Evolutionary conservation across 2,888 invertebrate genomes (phyloP).

Genomic region (Polymixis flavicincta): DNA sequence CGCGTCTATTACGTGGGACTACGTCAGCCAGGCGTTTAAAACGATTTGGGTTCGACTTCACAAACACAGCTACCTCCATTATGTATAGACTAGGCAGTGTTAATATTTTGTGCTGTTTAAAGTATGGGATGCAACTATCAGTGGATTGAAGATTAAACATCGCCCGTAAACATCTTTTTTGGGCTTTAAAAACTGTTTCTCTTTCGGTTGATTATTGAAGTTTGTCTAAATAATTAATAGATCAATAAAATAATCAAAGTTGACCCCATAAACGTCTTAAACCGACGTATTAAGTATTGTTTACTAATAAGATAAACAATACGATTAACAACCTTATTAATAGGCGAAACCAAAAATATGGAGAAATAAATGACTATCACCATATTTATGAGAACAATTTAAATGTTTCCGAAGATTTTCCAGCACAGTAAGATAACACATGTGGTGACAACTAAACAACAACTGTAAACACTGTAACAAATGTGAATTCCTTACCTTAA

Average conservation of each 20-base stretch:
- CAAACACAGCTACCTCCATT: too few relatives aligned
- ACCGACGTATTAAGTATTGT: neutral
- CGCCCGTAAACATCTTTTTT: too few relatives aligned
- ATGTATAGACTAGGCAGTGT: too few relatives aligned
- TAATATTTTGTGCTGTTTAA: too few relatives aligned
- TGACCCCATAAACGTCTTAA: neutral
- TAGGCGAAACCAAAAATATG: neutral
- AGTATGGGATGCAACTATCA: too few relatives aligned
- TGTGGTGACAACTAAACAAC: neutral
- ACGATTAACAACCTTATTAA: neutral
- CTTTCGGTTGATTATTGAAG: too few relatives aligned
- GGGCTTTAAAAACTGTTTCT: too few relatives aligned
- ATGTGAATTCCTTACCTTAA: conserved; percentile 91
- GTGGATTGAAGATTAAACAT: too few relatives aligned
- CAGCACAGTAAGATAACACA: conserved; percentile 14
- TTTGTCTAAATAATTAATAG: conserved; percentile 6
- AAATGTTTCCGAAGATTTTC: neutral
- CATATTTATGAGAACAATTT: neutral
- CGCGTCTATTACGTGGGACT: too few relatives aligned
- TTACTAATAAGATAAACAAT: neutral
- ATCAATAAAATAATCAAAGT: neutral
- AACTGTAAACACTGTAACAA: neutral
- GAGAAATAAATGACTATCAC: neutral
- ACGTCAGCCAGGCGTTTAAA: too few relatives aligned
- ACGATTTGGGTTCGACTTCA: too few relatives aligned